Percentiles rank a stretch among this genome's conserved stretches.
Evolutionary conservation across 2,113 vertebrate genomes (phyloP).

Genomic region (Pedionomus torquatus): DNA sequence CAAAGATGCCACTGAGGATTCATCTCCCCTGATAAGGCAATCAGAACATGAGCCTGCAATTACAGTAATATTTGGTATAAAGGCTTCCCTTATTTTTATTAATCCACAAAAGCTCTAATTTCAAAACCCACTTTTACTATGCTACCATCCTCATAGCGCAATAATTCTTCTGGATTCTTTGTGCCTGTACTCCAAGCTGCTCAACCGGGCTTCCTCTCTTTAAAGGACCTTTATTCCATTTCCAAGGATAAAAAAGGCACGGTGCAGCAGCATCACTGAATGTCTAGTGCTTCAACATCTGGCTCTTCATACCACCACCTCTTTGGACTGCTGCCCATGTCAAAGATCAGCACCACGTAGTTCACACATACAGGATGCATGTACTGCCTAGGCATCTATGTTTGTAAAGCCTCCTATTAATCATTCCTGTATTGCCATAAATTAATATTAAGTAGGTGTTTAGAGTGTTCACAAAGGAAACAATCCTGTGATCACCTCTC

Average conservation of each 20-base stretch:
- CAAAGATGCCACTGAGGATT: slow-evolving; percentile 11
- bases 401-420: background rate
- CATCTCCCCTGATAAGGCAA: slow-evolving; percentile 35
- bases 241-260: background rate
- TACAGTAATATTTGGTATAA: slow-evolving; percentile 11
- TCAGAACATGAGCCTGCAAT: slow-evolving; percentile 52
- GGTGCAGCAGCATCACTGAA: background rate
- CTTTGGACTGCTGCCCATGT: background rate
- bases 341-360: background rate
- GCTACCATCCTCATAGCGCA: background rate
- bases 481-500: background rate
- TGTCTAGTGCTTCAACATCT: background rate
- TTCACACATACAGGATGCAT: background rate
- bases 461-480: background rate
- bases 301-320: background rate
- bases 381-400: background rate
- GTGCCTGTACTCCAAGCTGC: background rate
- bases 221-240: background rate
- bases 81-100: background rate
- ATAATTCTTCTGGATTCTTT: background rate
- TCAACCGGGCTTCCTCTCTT: background rate
- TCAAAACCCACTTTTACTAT: background rate
- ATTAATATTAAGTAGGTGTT: background rate
- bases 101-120: background rate
- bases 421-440: background rate